phyloP scores from a whole-genome alignment of 2,113 vertebrate species.

The Leiothrix lutea region DNA sequence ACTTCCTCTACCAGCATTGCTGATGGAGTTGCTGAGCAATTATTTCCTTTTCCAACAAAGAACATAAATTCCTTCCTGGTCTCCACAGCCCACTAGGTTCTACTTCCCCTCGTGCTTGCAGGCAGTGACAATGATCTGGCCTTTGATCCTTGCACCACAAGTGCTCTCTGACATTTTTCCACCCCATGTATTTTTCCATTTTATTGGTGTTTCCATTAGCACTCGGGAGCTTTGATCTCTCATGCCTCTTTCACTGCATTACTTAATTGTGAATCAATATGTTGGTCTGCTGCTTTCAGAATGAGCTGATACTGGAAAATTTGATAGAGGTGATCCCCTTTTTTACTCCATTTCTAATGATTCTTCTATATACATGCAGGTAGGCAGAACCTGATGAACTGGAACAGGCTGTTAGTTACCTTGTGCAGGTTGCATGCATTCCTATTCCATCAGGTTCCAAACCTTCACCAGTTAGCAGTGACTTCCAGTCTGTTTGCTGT shows the following conservation, averaged over 20 bases:
- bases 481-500: background rate
- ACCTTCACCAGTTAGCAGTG: background rate
- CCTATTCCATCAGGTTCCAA: background rate
- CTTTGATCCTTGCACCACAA: slow-evolving; percentile 7
- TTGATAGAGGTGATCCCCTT: background rate
- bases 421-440: background rate
- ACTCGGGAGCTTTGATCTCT: background rate
- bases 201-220: background rate
- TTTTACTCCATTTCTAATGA: background rate
- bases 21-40: slow-evolving; percentile 28
- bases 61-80: background rate
- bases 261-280: background rate
- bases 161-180: background rate
- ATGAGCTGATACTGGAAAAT: background rate
- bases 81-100: background rate
- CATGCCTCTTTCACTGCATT: background rate
- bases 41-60: slow-evolving; percentile 31
- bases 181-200: background rate
- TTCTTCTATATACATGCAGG: background rate
- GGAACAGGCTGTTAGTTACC: background rate
- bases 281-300: background rate
- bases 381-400: background rate
- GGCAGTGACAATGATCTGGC: background rate
- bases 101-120: background rate
- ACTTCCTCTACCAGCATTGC: background rate